Evolutionary conservation across 2,113 vertebrate species (phyloP).

Genomic region (Ailuropoda melanoleuca): DNA sequence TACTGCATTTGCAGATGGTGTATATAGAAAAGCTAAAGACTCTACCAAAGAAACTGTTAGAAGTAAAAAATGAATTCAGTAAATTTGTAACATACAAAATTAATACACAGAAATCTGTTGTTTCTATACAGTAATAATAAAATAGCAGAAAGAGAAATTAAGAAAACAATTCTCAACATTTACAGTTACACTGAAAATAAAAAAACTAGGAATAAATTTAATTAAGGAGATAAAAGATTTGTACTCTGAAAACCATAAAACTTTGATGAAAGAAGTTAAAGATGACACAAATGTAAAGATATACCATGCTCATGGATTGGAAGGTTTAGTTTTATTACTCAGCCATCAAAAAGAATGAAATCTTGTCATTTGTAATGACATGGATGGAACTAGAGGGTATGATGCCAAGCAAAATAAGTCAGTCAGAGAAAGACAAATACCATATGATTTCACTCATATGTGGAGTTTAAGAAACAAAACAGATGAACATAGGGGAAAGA

Average conservation of each 20-base stretch:
- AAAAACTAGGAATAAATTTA: not conserved
- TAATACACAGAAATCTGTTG: not conserved
- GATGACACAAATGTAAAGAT: not conserved
- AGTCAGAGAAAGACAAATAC: too few species aligned
- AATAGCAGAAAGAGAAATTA: not conserved
- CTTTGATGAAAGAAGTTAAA: not conserved
- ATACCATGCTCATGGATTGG: not conserved
- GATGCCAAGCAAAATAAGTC: too few species aligned
- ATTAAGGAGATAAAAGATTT: not conserved
- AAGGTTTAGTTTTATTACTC: not conserved
- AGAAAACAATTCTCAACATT: not conserved
- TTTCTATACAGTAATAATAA: not conserved
- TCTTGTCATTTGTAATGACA: too few species aligned
- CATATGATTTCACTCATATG: too few species aligned
- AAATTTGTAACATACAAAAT: not conserved
- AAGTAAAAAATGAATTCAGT: not conserved
- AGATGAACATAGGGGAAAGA: too few species aligned
- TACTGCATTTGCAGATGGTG: not conserved
- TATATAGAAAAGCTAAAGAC: not conserved
- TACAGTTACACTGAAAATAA: not conserved
- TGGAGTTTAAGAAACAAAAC: too few species aligned
- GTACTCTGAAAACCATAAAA: not conserved
- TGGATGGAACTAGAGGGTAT: too few species aligned
- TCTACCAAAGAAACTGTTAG: not conserved
- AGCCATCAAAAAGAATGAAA: too few species aligned